phyloP scores from a whole-genome alignment of 2,888 invertebrate genomes.

The Amphipyra berbera region DNA sequence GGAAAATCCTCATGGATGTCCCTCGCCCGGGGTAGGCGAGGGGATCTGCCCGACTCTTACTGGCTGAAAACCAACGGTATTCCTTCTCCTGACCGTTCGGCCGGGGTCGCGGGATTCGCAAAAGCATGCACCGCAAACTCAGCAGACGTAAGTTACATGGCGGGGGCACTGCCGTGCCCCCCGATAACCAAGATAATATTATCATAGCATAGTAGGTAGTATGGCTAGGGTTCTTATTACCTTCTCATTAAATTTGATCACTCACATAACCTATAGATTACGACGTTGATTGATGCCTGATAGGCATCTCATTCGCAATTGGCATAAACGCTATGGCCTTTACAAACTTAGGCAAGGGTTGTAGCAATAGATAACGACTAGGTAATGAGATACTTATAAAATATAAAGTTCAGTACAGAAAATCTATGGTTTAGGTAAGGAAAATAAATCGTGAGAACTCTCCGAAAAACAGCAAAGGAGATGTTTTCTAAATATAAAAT shows the following conservation, averaged over 20 bases:
- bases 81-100: no score
- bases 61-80: no score
- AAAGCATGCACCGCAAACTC: no score
- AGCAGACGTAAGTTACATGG: no score
- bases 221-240: background rate
- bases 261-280: constrained; percentile 31
- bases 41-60: no score
- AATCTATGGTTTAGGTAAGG: background rate
- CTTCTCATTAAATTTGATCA: constrained; percentile 22
- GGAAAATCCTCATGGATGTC: no score
- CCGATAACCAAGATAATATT: no score
- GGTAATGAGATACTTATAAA: constrained; percentile 45
- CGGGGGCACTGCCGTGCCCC: no score
- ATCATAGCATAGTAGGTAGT: no score
- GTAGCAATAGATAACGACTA: constrained; percentile 25
- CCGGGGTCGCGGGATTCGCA: no score
- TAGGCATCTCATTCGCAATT: constrained; percentile 28
- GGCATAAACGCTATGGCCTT: constrained; percentile 40
- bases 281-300: constrained; percentile 44
- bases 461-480: background rate
- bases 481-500: no score
- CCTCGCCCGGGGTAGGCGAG: no score
- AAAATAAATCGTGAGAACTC: constrained; percentile 30
- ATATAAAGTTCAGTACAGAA: constrained; percentile 33
- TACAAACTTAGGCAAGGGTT: constrained; percentile 31